phyloP scores from a whole-genome alignment of 2,113 vertebrate genomes.

The Corythornis madagascariensis region DNA sequence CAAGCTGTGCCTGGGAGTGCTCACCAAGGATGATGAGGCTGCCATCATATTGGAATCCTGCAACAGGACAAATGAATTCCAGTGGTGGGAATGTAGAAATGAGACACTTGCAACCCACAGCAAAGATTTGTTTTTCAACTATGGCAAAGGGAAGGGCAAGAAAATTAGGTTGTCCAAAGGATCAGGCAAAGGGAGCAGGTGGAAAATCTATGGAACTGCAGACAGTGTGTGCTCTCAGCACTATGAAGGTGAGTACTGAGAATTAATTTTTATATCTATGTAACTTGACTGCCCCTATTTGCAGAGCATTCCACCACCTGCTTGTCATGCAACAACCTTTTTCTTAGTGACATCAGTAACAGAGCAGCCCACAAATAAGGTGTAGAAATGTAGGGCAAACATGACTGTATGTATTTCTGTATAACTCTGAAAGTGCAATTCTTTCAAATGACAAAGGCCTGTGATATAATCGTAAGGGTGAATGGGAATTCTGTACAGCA shows the following conservation, averaged over 20 bases:
- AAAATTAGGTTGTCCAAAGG: slow-evolving; percentile 83
- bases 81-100: slow-evolving; percentile 92
- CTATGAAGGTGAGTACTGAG: slow-evolving; percentile 84
- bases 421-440: background rate
- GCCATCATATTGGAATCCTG: slow-evolving; percentile 79
- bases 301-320: background rate
- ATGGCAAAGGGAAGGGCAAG: slow-evolving; percentile 83
- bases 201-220: slow-evolving; percentile 82
- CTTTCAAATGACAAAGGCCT: background rate
- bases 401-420: background rate
- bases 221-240: slow-evolving; percentile 81
- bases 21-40: slow-evolving; percentile 76
- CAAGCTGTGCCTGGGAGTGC: slow-evolving; percentile 84
- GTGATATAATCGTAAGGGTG: background rate
- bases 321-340: background rate
- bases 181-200: slow-evolving; percentile 80
- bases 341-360: background rate
- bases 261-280: background rate
- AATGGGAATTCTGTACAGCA: background rate
- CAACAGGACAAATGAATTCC: slow-evolving; percentile 78
- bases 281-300: background rate
- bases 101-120: slow-evolving; percentile 81
- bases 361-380: background rate
- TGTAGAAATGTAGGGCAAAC: background rate
- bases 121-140: slow-evolving; percentile 84